phyloP scores from a whole-genome alignment of 2,113 vertebrate species.

The Ammodytes dubius region DNA sequence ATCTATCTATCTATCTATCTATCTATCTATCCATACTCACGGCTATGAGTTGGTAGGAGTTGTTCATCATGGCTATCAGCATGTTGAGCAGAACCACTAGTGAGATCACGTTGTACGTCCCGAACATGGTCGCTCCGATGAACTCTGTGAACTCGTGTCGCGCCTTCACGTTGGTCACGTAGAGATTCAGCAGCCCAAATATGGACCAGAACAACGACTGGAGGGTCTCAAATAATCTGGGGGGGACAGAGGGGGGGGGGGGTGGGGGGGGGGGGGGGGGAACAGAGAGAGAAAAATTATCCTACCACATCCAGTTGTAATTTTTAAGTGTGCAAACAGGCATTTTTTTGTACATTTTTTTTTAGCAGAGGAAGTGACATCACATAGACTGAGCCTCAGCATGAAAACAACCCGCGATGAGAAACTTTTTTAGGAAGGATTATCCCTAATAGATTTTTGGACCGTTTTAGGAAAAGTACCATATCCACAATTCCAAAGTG shows the following conservation, averaged over 20 bases:
- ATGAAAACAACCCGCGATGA: too few relatives aligned
- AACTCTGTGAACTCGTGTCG: constrained; percentile 97
- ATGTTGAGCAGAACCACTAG: constrained; percentile 97
- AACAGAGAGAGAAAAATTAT: too few relatives aligned
- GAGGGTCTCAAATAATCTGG: constrained; percentile 95
- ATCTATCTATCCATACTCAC: constrained; percentile 75
- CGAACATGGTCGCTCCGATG: constrained; percentile 97
- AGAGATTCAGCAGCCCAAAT: constrained; percentile 94
- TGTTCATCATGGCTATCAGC: constrained; percentile 99
- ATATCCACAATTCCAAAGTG: too few relatives aligned
- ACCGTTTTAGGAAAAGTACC: too few relatives aligned
- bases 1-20: too few relatives aligned
- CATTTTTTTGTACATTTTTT: too few relatives aligned
- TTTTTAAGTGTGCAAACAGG: too few relatives aligned
- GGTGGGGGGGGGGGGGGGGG: fast-evolving
- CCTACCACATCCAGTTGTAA: too few relatives aligned
- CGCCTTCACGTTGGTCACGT: constrained; percentile 97
- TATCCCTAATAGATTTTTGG: too few relatives aligned
- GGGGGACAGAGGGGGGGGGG: constrained; percentile 34
- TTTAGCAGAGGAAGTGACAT: too few relatives aligned
- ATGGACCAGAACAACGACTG: constrained; percentile 99
- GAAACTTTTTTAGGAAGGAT: too few relatives aligned
- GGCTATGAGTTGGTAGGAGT: constrained; percentile 97
- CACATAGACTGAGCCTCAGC: too few relatives aligned
- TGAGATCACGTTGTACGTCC: constrained; percentile 97